Evolutionary conservation across 2,888 invertebrate genomes (phyloP).

Genomic region (Xylota sylvarum): DNA sequence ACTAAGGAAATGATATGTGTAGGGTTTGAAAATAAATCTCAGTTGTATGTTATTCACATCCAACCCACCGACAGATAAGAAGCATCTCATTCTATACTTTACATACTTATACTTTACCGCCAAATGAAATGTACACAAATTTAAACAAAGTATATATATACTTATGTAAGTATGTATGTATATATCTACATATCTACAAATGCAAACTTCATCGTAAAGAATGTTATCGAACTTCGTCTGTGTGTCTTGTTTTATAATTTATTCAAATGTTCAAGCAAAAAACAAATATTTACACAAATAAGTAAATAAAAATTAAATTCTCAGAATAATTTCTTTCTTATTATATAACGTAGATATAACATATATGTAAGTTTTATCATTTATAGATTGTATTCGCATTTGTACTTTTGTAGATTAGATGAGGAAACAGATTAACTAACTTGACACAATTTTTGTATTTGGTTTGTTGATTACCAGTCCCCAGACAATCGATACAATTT

Average conservation of each 20-base stretch:
- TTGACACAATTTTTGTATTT: constrained; percentile 35
- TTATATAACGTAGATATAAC: constrained; percentile 10
- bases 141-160: too few species aligned
- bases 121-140: too few species aligned
- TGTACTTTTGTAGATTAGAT: constrained; percentile 4
- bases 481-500: constrained; percentile 40
- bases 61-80: too few species aligned
- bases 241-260: neutral
- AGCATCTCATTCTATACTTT: too few species aligned
- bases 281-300: neutral
- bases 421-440: constrained; percentile 10
- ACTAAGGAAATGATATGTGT: too few species aligned
- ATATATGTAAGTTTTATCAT: too few species aligned
- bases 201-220: neutral
- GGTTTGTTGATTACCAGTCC: constrained; percentile 34
- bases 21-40: too few species aligned
- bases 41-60: too few species aligned
- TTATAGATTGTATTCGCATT: neutral
- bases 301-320: neutral
- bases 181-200: too few species aligned
- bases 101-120: too few species aligned
- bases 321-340: neutral
- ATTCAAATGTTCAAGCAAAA: neutral
- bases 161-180: too few species aligned
- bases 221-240: neutral